Base-by-base conservation (phyloP, 2,888 invertebrate species). In the Heliothis peltigera region DNA sequence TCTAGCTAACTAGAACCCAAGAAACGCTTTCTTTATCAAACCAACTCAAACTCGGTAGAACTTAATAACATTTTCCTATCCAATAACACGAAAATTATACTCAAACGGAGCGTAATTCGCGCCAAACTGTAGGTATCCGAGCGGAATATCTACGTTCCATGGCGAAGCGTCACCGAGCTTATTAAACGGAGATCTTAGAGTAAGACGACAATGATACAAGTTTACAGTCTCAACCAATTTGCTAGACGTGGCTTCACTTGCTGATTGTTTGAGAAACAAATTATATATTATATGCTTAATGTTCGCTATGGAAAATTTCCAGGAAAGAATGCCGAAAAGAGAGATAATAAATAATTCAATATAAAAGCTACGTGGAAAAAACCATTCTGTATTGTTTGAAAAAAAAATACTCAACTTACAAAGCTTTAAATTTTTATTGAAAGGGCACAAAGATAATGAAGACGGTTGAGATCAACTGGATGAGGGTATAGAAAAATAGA, bases 71-170 rank as follows among this genome's bases (percentile, higher is more conserved):
- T 77, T 70, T 70, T 44, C 65, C 68, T 77, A 60, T 73, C 54
- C 70, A 74, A 78, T 78, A 77, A 77, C 56, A 77, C 44, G 62
- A 64, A 80, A 74, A 74, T 80, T 77, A 77, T 60, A 57, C 55
- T 67, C 64, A 63, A 78, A 69, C 55, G 57, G 64, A 68, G 54
- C 42, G 75, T 74, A 74, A 80, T 70, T 77, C 64, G 56, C 65
- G 64, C 52, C 54, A 64, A 77, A 67, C 70, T 70, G 65, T 63
- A 65, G 65, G 67, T 74, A 67, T 80, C 74, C 65, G 51, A 46
- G 61, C 49, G 52, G 57, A 75, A 77, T 66, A 77, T 68, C 63
- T 68, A 62, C 60, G 65, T 56, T 62, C 63, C 52, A 65, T 54
- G 65, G 53, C 56, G 65, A 39, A 55, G 63, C 54, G 64, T 73